Evolutionary conservation across 2,888 invertebrate genomes (phyloP), one percentile per base, ranked within the genome.

Genomic region (Cosmopolites sordidus): DNA sequence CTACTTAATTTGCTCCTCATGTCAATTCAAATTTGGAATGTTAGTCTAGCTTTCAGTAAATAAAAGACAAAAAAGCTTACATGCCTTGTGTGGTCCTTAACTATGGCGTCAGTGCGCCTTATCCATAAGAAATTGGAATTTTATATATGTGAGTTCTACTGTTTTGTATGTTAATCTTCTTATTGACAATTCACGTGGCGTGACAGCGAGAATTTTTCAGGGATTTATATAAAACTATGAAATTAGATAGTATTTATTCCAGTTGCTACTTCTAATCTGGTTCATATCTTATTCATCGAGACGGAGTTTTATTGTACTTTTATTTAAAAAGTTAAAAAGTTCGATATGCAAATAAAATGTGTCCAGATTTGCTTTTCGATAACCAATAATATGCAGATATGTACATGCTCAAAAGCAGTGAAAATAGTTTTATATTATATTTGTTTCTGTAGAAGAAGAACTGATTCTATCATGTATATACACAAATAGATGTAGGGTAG

Each of bases 161-260:
- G 49, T 54, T 54, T 49, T 41, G 54, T 54, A 53, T 54, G 54
- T 42, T 54, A 54, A 54, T 54, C 48, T 43, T 49, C 49, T 51
- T 51, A 55, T 55, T 51, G 47, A 48, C 51, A 56, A 56, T 56
- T 56, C 56, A 51, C 48, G 51, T 51, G 48, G 45, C 56, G 56
- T 51, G 56, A 56, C 48, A 51, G 51, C 29, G 48, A 56, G 50
- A 51, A 48, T 48, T 50, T 54, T 50, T 43, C 30, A 46, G 46
- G 47, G 50, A 54, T 54, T 50, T 50, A 40, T 40, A 16, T 40
- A 40, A 40, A 40, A 40, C 15, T 40, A 40, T 40, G 40, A 16
- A 40, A 40, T 40, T 16, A 15, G 15, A 40, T 40, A 11, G 8
- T 40, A 40, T 40, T 40, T 40, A 40, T 40, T 40, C 40, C 40